These are phyloP conservation scores for Ophthalmolycus amberensis DNA, from an alignment of 2,113 vertebrate species.

Conservation along the genomic window DNA sequence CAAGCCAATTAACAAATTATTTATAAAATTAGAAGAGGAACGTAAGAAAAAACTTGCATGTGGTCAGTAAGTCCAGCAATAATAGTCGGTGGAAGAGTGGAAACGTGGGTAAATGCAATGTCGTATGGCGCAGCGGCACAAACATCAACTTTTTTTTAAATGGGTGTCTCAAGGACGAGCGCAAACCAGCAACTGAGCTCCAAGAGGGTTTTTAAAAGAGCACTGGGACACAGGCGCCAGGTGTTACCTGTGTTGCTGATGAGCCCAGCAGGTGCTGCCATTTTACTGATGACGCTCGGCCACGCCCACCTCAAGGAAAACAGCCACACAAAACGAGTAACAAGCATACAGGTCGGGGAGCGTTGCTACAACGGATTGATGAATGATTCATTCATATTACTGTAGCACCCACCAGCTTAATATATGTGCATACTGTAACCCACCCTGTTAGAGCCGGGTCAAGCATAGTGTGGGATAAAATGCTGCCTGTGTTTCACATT, in stretches of 20 bases:
- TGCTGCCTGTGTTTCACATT: constrained; percentile 10
- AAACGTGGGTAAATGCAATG: not conserved
- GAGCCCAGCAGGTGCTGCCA: not conserved
- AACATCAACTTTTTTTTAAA: not conserved
- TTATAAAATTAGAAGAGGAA: not conserved
- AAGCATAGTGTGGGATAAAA: constrained; percentile 35
- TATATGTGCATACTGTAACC: constrained; percentile 33
- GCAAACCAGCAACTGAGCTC: not conserved
- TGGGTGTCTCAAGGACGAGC: not conserved
- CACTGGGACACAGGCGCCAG: not conserved
- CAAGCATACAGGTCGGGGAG: constrained; percentile 8
- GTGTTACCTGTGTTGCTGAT: not conserved
- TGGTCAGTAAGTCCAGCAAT: not conserved
- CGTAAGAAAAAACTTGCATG: not conserved
- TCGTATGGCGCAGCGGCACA: not conserved
- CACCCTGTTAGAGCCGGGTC: constrained; percentile 34
- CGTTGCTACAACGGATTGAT: constrained; percentile 35
- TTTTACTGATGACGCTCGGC: not conserved
- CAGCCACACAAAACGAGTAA: not conserved
- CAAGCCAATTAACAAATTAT: not conserved
- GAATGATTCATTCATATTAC: constrained; percentile 48
- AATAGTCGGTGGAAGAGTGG: not conserved
- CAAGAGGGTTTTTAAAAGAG: not conserved
- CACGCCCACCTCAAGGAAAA: too few species aligned
- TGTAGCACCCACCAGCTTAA: constrained; percentile 39